These are phyloP conservation scores for Drosophila prostipennis DNA, from an alignment of 2,888 invertebrate genomes.

Conservation along the genomic window DNA sequence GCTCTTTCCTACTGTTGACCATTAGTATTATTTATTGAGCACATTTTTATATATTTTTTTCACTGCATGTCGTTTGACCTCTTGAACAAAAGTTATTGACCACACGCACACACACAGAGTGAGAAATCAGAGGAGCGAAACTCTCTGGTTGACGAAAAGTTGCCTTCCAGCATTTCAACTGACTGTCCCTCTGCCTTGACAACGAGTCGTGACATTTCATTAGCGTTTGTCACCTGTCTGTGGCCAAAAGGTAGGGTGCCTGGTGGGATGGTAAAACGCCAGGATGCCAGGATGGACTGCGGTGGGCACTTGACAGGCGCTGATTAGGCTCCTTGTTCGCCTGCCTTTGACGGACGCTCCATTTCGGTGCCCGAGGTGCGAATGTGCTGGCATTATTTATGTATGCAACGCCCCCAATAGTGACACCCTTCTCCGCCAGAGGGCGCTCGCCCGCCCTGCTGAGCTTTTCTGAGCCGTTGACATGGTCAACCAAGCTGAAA, in stretches of 20 bases:
- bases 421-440: not conserved
- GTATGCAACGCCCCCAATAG: conserved; percentile 5
- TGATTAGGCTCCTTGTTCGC: conserved; percentile 37
- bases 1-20: not conserved
- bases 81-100: conserved; percentile 14
- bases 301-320: conserved; percentile 36
- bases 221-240: conserved; percentile 55
- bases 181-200: conserved; percentile 25
- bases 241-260: not conserved
- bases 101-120: conserved; percentile 4
- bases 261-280: too few relatives aligned
- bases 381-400: conserved; percentile 33
- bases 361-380: conserved; percentile 20
- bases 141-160: conserved; percentile 21
- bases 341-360: conserved; percentile 26
- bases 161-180: conserved; percentile 20
- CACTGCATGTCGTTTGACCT: not conserved
- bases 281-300: conserved; percentile 8
- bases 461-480: conserved; percentile 34
- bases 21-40: too few relatives aligned
- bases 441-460: not conserved
- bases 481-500: conserved; percentile 36
- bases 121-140: not conserved
- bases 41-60: not conserved
- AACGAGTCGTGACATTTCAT: conserved; percentile 62